Percentiles rank a stretch among this genome's conserved stretches.
Evolutionary conservation across 2,113 vertebrate species (phyloP).

Genomic region (Aramus guarauna): DNA sequence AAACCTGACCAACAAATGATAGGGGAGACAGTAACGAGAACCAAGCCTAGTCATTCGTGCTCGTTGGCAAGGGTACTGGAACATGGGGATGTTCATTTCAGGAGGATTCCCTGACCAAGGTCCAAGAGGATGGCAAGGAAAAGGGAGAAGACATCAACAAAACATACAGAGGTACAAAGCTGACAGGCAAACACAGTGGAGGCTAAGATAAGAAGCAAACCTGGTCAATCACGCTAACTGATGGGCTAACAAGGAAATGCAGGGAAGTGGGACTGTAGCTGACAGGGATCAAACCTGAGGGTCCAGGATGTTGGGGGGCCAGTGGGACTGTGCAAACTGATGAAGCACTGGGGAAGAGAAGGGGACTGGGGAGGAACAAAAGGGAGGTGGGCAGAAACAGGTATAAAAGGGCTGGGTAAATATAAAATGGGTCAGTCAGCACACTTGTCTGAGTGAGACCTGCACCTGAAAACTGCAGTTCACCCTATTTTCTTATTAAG

Average conservation of each 20-base stretch:
- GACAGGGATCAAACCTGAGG: neutral
- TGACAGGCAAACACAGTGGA: neutral
- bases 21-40: neutral
- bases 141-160: neutral
- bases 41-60: neutral
- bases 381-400: neutral
- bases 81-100: neutral
- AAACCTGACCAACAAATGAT: neutral
- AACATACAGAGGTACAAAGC: neutral
- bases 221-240: neutral
- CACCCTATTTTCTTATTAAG: neutral
- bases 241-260: neutral
- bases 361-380: neutral
- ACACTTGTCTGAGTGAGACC: accelerated
- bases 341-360: neutral
- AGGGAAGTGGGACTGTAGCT: neutral
- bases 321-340: neutral
- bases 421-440: neutral
- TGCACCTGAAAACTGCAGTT: too few species aligned
- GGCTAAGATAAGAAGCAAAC: neutral
- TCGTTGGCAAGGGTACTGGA: neutral
- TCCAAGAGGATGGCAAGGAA: neutral
- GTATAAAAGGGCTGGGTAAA: neutral
- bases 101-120: neutral
- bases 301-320: neutral